These are phyloP conservation scores for Artibeus lituratus DNA, from an alignment of 2,797 vertebrate genomes.

Conservation along the genomic window DNA sequence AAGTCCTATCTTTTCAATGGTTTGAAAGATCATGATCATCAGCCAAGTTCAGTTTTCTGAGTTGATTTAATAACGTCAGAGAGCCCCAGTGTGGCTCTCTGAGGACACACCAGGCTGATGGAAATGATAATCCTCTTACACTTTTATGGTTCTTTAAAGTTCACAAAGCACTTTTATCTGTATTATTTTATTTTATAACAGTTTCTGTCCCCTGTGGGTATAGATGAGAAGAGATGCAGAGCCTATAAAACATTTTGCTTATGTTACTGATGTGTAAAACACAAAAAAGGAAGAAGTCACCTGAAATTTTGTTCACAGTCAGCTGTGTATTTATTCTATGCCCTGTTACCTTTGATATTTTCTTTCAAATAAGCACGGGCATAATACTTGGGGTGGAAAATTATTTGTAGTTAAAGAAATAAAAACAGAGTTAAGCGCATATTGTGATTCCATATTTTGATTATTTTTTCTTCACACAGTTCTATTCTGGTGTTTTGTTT, in stretches of 20 bases:
- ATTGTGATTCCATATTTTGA: conserved; percentile 65
- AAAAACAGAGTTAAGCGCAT: conserved; percentile 52
- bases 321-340: conserved; percentile 19
- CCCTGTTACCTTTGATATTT: conserved; percentile 11
- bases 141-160: background rate
- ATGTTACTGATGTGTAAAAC: background rate
- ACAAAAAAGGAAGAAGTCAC: background rate
- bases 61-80: background rate
- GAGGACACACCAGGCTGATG: background rate
- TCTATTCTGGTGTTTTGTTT: conserved; percentile 58
- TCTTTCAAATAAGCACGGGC: conserved; percentile 27
- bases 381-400: conserved; percentile 51
- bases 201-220: background rate
- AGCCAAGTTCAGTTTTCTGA: background rate
- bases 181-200: background rate
- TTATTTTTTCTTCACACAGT: conserved; percentile 41
- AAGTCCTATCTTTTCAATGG: background rate
- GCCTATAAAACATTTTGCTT: background rate
- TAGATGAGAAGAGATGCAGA: background rate
- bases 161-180: conserved; percentile 25
- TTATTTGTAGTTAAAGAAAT: conserved; percentile 63
- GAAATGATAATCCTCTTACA: background rate
- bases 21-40: conserved; percentile 24
- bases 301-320: background rate
- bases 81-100: background rate